A percentile compares a stretch with the other conserved stretches of the same genome.
Evolutionary conservation across 2,113 vertebrate species (phyloP).

Genomic region (Calypte anna): DNA sequence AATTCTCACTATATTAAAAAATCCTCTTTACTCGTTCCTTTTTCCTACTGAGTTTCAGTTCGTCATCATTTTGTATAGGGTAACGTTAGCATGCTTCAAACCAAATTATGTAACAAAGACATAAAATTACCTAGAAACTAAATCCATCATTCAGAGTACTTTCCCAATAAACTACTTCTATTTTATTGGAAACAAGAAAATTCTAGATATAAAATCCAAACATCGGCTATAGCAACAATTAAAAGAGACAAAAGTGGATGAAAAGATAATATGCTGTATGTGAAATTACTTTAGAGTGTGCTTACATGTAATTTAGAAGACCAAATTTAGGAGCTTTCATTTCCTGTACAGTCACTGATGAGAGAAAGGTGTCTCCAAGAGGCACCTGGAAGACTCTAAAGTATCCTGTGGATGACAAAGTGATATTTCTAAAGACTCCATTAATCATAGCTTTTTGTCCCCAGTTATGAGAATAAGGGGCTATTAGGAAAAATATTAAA

Average conservation of each 20-base stretch:
- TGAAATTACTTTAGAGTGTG: not conserved
- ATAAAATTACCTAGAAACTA: not conserved
- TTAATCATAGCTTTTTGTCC: not conserved
- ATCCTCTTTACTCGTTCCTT: not conserved
- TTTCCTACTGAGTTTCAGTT: not conserved
- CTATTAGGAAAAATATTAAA: not conserved
- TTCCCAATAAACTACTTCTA: not conserved
- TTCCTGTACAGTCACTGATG: not conserved
- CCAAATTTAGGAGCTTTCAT: not conserved
- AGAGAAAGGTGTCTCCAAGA: not conserved
- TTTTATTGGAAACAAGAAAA: conserved; percentile 8
- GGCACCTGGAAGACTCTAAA: not conserved
- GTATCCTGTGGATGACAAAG: not conserved
- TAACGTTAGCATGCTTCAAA: not conserved
- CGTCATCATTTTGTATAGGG: not conserved
- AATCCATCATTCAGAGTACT: not conserved
- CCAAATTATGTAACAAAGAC: not conserved
- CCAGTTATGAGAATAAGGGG: not conserved
- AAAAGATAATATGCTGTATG: conserved; percentile 21
- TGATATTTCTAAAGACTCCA: not conserved
- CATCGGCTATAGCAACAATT: not conserved
- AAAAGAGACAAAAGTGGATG: not conserved
- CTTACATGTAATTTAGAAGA: not conserved
- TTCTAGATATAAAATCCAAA: conserved; percentile 4
- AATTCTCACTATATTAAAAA: not conserved